Percentiles rank a stretch among this genome's conserved stretches.
These are phyloP conservation scores for Diphyllodes magnificus DNA, from an alignment of 2,113 vertebrate species.

Conservation along the genomic window DNA sequence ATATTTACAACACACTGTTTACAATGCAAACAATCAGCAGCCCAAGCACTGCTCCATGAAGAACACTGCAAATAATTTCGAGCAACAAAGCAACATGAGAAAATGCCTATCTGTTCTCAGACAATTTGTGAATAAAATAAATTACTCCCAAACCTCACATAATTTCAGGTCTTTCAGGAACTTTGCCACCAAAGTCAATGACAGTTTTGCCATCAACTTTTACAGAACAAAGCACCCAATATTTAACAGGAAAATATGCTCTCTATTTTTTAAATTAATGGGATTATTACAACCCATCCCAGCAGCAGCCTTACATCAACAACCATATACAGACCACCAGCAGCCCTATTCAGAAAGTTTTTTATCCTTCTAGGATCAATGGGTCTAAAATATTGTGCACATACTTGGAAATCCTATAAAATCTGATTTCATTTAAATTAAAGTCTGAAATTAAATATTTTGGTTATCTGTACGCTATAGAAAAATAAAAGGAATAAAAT, in stretches of 20 bases:
- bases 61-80: constrained; percentile 51
- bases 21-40: constrained; percentile 51
- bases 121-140: constrained; percentile 46
- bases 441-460: neutral
- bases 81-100: constrained; percentile 47
- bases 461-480: neutral
- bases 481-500: neutral
- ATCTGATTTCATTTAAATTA: neutral
- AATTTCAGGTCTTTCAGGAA: constrained; percentile 39
- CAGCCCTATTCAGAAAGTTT: neutral
- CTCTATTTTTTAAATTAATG: neutral
- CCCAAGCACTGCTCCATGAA: constrained; percentile 43
- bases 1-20: constrained; percentile 60
- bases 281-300: neutral
- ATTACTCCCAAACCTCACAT: constrained; percentile 41
- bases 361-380: neutral
- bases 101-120: constrained; percentile 49
- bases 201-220: constrained; percentile 29
- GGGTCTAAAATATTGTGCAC: neutral
- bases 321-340: neutral
- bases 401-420: neutral
- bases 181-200: constrained; percentile 37
- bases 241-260: neutral
- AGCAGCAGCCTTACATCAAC: neutral
- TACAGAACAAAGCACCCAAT: neutral